These are phyloP conservation scores for Sebastes schlegelii DNA, from an alignment of 2,113 vertebrate genomes.

Conservation along the genomic window DNA sequence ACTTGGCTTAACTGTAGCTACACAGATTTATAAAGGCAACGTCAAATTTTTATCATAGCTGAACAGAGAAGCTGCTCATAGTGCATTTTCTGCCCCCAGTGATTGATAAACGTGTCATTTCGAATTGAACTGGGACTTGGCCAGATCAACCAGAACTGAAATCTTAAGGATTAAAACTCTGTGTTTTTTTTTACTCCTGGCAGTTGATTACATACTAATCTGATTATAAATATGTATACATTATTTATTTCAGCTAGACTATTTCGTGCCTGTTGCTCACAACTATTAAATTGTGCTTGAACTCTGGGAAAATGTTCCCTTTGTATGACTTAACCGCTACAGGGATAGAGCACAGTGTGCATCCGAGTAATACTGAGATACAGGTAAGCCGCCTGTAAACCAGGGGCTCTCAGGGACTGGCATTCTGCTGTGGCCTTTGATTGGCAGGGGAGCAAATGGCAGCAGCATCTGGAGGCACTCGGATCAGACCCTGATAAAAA, in stretches of 20 bases:
- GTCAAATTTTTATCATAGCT: not conserved
- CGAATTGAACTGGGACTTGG: not conserved
- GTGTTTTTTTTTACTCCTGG: not conserved
- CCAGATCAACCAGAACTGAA: not conserved
- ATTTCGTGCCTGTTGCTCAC: not conserved
- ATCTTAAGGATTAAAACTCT: not conserved
- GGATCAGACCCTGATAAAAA: constrained; percentile 62
- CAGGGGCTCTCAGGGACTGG: constrained; percentile 56
- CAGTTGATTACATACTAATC: not conserved
- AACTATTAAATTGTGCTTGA: not conserved
- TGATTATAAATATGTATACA: not conserved
- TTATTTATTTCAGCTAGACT: not conserved
- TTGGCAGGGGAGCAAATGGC: constrained; percentile 81
- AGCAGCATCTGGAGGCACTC: constrained; percentile 71
- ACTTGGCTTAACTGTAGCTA: too few species aligned
- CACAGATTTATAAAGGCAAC: too few species aligned
- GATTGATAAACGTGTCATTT: not conserved
- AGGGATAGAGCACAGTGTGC: constrained; percentile 9
- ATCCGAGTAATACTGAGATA: constrained; percentile 39
- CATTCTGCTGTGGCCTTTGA: constrained; percentile 73
- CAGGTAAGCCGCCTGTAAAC: constrained; percentile 57
- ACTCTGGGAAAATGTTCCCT: constrained; percentile 1
- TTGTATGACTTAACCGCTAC: constrained; percentile 19
- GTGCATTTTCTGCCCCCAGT: not conserved
- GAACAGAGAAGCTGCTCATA: not conserved